phyloP scores from a whole-genome alignment of 2,888 invertebrate species.

The Merodon equestris region DNA sequence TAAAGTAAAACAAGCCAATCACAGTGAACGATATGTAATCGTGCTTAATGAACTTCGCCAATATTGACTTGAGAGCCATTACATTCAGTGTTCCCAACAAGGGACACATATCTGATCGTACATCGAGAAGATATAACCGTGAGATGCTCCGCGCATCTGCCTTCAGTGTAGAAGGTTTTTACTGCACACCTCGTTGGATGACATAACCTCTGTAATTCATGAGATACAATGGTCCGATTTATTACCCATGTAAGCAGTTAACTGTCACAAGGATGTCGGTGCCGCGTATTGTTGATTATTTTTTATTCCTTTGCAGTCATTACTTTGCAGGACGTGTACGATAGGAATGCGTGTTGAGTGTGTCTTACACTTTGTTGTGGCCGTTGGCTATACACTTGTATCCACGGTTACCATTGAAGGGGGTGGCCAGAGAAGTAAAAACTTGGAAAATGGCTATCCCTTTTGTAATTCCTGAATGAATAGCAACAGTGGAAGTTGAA shows the following conservation, averaged over 20 bases:
- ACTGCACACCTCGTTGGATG: too few relatives aligned
- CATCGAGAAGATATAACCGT: too few relatives aligned
- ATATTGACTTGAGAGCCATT: conserved; percentile 34
- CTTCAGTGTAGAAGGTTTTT: too few relatives aligned
- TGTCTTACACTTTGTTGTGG: conserved; percentile 54
- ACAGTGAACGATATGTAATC: conserved; percentile 20
- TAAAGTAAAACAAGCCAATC: too few relatives aligned
- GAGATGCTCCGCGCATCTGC: too few relatives aligned
- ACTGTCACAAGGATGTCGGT: conserved; percentile 43
- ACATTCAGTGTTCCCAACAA: background rate
- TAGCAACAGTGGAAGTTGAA: conserved; percentile 16
- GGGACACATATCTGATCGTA: too few relatives aligned
- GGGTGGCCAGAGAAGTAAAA: conserved; percentile 39
- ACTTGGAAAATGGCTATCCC: conserved; percentile 18
- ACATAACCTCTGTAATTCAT: too few relatives aligned
- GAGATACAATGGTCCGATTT: conserved; percentile 46
- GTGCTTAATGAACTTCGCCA: conserved; percentile 45
- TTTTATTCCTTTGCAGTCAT: conserved; percentile 26
- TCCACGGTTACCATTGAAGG: conserved; percentile 46
- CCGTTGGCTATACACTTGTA: conserved; percentile 27
- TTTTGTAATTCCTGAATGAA: conserved; percentile 37
- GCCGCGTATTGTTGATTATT: conserved; percentile 19
- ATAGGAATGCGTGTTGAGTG: conserved; percentile 65
- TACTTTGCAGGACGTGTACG: background rate
- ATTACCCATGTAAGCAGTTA: conserved; percentile 35